Evolutionary conservation across 2,888 invertebrate species (phyloP).

Genomic region (Volucella bombylans): DNA sequence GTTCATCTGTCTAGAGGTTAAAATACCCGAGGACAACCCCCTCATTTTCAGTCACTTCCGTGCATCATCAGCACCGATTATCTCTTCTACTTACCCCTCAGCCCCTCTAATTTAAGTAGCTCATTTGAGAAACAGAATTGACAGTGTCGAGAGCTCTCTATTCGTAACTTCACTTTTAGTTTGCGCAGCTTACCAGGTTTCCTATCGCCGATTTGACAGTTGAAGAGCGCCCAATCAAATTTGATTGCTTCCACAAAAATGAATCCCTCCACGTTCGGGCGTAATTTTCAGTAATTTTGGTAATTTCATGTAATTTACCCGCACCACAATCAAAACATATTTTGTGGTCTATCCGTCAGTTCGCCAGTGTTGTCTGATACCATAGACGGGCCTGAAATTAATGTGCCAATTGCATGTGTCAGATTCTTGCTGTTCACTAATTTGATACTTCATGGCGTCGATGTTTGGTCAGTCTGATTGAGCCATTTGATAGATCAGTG

Average conservation of each 20-base stretch:
- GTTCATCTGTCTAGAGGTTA: neutral
- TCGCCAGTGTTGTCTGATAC: neutral
- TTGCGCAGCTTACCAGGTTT: conserved; percentile 12
- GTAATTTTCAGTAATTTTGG: conserved; percentile 16
- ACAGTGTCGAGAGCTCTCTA: conserved; percentile 46
- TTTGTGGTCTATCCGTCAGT: neutral
- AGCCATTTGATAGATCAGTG: conserved; percentile 27
- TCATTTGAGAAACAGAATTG: conserved; percentile 8
- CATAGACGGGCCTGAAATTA: conserved; percentile 9
- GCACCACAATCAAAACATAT: neutral
- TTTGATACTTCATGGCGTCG: conserved; percentile 31
- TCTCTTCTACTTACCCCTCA: conserved; percentile 27
- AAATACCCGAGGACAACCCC: neutral
- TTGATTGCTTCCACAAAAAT: conserved; percentile 18
- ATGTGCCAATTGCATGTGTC: conserved; percentile 42
- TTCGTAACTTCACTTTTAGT: conserved; percentile 9
- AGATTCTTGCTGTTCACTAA: conserved; percentile 26
- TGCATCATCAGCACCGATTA: conserved; percentile 25
- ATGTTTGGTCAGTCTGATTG: conserved; percentile 15
- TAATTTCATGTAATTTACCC: conserved; percentile 24
- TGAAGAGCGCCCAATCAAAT: conserved; percentile 35
- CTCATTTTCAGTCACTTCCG: conserved; percentile 41
- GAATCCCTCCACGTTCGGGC: conserved; percentile 21
- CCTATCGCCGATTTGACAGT: conserved; percentile 24
- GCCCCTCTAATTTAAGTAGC: conserved; percentile 13